These are phyloP conservation scores for Coleophora flavipennella DNA, from an alignment of 2,888 invertebrate genomes.

Conservation along the genomic window DNA sequence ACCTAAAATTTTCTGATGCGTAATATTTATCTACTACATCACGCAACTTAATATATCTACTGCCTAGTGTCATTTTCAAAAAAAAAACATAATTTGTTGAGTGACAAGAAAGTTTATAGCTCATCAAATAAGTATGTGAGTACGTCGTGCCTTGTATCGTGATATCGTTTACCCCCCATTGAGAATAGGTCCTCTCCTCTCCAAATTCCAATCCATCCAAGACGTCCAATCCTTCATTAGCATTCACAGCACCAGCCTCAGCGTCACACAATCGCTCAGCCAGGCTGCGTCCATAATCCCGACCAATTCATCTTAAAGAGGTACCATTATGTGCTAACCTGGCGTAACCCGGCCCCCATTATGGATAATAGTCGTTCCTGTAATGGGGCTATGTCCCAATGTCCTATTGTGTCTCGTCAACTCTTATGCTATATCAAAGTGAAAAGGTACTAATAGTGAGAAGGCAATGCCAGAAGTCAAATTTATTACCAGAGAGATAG, in stretches of 20 bases:
- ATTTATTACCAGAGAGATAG: too few relatives aligned
- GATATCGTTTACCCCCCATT: not conserved
- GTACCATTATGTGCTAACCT: conserved; percentile 50
- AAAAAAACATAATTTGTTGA: too few relatives aligned
- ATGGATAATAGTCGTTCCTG: conserved; percentile 45
- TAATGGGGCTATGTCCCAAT: conserved; percentile 23
- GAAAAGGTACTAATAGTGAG: too few relatives aligned
- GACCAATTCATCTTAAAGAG: conserved; percentile 49
- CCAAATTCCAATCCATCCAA: not conserved
- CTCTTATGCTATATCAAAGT: too few relatives aligned
- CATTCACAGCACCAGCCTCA: conserved; percentile 5
- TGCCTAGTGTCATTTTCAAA: too few relatives aligned
- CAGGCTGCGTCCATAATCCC: conserved; percentile 32
- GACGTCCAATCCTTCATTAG: conserved; percentile 7
- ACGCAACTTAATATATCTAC: too few relatives aligned
- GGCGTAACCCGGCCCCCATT: conserved; percentile 52
- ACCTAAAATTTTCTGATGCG: too few relatives aligned
- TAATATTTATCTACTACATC: too few relatives aligned
- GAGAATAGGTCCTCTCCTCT: not conserved
- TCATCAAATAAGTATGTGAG: too few relatives aligned
- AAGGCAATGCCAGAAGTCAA: too few relatives aligned
- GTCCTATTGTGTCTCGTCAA: conserved; percentile 30
- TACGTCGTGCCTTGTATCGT: too few relatives aligned
- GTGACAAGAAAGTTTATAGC: not conserved
- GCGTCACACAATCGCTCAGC: conserved; percentile 19